phyloP scores from a whole-genome alignment of 2,888 invertebrate genomes.

The Eulithis testata region DNA sequence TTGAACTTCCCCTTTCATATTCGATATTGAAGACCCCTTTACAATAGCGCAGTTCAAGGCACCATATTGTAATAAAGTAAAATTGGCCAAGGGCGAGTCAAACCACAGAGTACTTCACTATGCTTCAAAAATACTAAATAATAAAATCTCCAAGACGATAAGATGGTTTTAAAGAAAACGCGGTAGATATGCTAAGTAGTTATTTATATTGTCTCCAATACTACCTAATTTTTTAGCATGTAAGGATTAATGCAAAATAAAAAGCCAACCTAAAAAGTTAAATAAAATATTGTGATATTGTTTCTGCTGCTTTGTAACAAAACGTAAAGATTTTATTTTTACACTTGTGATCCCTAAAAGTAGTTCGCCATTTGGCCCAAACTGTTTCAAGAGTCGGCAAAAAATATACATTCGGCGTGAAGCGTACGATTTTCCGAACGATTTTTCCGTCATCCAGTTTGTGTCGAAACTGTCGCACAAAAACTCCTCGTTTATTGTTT shows the following conservation, averaged over 20 bases:
- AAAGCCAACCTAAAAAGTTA: too few species aligned
- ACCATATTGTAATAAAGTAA: conserved; percentile 33
- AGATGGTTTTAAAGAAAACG: too few species aligned
- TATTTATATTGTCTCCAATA: too few species aligned
- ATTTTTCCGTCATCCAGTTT: conserved; percentile 31
- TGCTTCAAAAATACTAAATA: too few species aligned
- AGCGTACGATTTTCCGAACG: conserved; percentile 22
- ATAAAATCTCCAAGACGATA: too few species aligned
- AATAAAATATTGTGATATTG: too few species aligned
- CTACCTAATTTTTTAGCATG: too few species aligned
- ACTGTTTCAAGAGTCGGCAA: conserved; percentile 33
- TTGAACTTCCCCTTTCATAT: conserved; percentile 26
- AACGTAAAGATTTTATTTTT: not conserved
- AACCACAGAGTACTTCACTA: not conserved
- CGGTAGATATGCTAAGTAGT: too few species aligned
- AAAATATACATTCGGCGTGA: conserved; percentile 33
- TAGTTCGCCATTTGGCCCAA: conserved; percentile 28
- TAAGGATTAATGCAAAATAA: too few species aligned
- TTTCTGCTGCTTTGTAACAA: not conserved
- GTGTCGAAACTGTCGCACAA: conserved; percentile 30
- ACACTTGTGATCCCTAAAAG: conserved; percentile 3
- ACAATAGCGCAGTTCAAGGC: conserved; percentile 22
- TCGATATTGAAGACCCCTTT: conserved; percentile 25
- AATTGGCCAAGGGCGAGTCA: not conserved
- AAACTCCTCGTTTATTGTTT: conserved; percentile 31